A percentile compares a stretch with the other conserved stretches of the same genome.
Conservation (phyloP, 2,888 invertebrate species). For the Lycia hirtaria region DNA sequence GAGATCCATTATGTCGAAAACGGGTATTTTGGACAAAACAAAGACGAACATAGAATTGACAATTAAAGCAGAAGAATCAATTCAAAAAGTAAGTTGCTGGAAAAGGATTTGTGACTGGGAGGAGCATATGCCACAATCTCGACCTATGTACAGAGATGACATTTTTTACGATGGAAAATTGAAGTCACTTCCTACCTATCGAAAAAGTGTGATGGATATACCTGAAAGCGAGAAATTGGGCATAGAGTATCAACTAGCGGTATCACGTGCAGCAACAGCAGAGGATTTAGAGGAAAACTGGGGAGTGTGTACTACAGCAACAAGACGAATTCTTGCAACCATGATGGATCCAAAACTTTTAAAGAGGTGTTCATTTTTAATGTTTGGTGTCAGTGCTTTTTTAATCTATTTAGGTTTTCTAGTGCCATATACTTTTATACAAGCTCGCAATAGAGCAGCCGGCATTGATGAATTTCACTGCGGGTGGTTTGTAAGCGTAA, state of each 20-base stretch:
- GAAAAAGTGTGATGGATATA: constrained; percentile 67
- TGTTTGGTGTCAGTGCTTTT: constrained; percentile 62
- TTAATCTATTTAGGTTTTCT: constrained; percentile 65
- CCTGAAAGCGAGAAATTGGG: constrained; percentile 62
- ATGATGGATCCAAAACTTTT: constrained; percentile 76
- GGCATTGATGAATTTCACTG: constrained; percentile 64
- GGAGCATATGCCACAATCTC: constrained; percentile 63
- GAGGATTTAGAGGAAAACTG: constrained; percentile 66
- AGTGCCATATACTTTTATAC: constrained; percentile 72
- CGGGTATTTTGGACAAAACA: constrained; percentile 53
- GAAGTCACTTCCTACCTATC: constrained; percentile 65
- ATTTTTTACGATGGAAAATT: constrained; percentile 73
- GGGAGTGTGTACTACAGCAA: constrained; percentile 73
- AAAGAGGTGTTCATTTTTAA: constrained; percentile 62
- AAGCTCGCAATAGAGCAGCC: constrained; percentile 59
- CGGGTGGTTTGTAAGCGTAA: constrained; percentile 66
- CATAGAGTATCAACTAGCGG: constrained; percentile 78
- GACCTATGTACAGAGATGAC: constrained; percentile 79
- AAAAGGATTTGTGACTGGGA: constrained; percentile 68
- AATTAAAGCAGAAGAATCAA: constrained; percentile 45
- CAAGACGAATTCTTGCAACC: constrained; percentile 72
- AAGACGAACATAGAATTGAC: constrained; percentile 54
- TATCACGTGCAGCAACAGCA: constrained; percentile 72
- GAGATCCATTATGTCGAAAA: constrained; percentile 65
- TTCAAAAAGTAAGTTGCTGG: constrained; percentile 61